Conservation (phyloP, 2,797 vertebrate genomes). For the Sparus aurata region DNA sequence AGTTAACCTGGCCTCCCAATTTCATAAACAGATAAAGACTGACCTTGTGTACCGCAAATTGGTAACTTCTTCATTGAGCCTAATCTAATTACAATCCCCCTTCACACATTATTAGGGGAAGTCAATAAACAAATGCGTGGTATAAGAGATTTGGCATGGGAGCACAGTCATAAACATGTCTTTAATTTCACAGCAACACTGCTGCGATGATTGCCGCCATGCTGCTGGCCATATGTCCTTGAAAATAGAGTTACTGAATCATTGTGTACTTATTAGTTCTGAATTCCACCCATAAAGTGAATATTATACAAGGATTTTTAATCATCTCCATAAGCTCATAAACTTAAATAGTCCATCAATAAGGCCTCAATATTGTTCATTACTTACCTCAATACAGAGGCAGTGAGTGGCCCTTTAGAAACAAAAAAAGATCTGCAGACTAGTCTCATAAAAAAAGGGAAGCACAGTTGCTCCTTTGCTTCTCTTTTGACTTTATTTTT, state of each 20-base stretch:
- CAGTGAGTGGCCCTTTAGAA: slow-evolving; percentile 6
- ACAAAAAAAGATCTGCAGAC: background rate
- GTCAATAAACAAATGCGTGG: slow-evolving; percentile 77
- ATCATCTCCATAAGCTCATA: background rate
- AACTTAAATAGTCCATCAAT: slow-evolving; percentile 22
- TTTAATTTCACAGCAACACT: slow-evolving; percentile 74
- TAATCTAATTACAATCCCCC: slow-evolving; percentile 81
- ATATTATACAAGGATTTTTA: slow-evolving; percentile 27
- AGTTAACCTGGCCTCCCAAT: slow-evolving; percentile 64
- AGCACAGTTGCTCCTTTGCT: slow-evolving; percentile 6
- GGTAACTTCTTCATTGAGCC: slow-evolving; percentile 74
- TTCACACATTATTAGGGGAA: slow-evolving; percentile 79
- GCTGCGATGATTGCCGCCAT: slow-evolving; percentile 68
- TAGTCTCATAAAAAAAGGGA: slow-evolving; percentile 20
- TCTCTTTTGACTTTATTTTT: slow-evolving; percentile 25
- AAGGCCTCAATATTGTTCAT: slow-evolving; percentile 25
- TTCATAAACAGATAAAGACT: slow-evolving; percentile 68
- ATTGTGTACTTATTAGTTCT: slow-evolving; percentile 49
- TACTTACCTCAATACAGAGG: slow-evolving; percentile 1
- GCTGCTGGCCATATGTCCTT: slow-evolving; percentile 75
- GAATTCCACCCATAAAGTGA: slow-evolving; percentile 38
- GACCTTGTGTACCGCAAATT: slow-evolving; percentile 79
- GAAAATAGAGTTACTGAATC: slow-evolving; percentile 62
- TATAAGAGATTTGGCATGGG: slow-evolving; percentile 75
- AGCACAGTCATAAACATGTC: slow-evolving; percentile 73